Conservation (phyloP, 2,797 vertebrate genomes). For the Limosa lapponica region DNA sequence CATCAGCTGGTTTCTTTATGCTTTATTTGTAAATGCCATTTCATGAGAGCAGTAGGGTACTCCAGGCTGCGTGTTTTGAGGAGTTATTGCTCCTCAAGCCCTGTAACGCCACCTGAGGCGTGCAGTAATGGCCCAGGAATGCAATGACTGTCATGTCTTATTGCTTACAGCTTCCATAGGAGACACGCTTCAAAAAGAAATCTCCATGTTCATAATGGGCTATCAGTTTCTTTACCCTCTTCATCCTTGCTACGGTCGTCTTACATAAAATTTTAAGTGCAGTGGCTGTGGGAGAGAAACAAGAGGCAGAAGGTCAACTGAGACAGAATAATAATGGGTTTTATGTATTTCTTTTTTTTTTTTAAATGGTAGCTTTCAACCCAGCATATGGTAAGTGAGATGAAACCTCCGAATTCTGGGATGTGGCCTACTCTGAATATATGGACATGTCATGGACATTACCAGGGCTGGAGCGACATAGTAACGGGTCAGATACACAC, state of each 20-base stretch:
- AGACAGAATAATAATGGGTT: conserved; percentile 41
- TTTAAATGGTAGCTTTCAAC: neutral
- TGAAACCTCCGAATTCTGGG: neutral
- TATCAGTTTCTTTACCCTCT: conserved; percentile 17
- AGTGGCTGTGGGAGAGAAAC: neutral
- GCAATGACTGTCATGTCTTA: neutral
- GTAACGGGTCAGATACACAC: neutral
- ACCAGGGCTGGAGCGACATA: neutral
- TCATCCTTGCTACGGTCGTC: neutral
- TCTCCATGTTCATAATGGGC: conserved; percentile 14
- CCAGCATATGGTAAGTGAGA: neutral
- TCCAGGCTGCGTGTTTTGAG: neutral
- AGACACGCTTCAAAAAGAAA: neutral
- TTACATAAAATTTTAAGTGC: neutral
- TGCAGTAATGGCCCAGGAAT: conserved; percentile 4
- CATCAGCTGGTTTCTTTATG: neutral
- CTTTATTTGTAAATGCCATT: conserved; percentile 35
- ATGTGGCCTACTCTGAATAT: neutral
- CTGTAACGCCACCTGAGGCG: neutral
- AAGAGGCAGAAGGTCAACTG: conserved; percentile 24
- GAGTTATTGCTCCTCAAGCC: conserved; percentile 11
- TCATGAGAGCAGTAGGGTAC: neutral
- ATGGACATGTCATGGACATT: neutral
- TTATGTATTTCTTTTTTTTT: neutral
- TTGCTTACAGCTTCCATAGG: neutral